Evolutionary conservation across 2,797 vertebrate species (phyloP).

Genomic region (Aldrovandia affinis): DNA sequence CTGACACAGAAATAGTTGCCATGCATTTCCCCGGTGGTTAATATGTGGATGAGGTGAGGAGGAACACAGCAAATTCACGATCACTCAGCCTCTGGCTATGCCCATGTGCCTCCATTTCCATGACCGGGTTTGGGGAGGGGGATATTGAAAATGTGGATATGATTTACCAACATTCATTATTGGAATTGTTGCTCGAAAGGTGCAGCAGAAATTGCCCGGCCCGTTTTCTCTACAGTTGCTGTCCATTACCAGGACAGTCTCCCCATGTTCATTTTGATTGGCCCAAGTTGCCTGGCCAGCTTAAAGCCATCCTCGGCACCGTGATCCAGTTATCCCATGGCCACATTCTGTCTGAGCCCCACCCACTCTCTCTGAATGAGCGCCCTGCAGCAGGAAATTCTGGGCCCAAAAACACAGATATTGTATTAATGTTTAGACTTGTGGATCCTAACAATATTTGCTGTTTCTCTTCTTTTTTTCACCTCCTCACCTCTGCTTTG

Average conservation of each 20-base stretch:
- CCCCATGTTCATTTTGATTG: neutral
- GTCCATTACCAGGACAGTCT: neutral
- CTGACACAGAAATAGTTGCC: neutral
- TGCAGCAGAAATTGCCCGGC: conserved; percentile 5
- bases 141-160: neutral
- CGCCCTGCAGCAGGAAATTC: neutral
- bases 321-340: neutral
- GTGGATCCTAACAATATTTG: neutral
- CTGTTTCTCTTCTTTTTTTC: conserved; percentile 4
- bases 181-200: conserved; percentile 7
- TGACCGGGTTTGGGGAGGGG: neutral
- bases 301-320: neutral
- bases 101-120: neutral
- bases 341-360: neutral
- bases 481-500: conserved; percentile 33
- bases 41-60: neutral
- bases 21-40: neutral
- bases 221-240: conserved; percentile 3
- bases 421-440: neutral
- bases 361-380: too few species aligned
- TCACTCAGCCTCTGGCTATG: neutral
- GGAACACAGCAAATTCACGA: neutral
- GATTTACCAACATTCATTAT: conserved; percentile 1
- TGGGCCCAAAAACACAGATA: neutral
- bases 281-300: neutral